Conservation (phyloP, 2,113 vertebrate genomes). For the Elaphurus davidianus region DNA sequence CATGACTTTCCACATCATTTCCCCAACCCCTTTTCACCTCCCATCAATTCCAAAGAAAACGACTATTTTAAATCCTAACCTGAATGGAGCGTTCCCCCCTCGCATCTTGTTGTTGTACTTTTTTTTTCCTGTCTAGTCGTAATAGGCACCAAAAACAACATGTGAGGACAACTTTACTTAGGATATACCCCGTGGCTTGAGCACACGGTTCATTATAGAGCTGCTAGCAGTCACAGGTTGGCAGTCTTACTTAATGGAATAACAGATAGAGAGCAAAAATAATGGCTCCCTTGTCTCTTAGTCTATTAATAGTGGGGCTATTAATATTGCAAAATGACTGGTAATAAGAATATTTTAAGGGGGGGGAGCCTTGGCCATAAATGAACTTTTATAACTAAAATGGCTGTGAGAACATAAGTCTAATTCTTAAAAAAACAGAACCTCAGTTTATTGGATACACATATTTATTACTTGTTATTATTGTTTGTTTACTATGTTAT, state of each 20-base stretch:
- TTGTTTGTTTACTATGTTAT: slow-evolving; percentile 77
- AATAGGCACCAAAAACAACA: slow-evolving; percentile 74
- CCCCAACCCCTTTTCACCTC: slow-evolving; percentile 58
- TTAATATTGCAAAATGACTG: slow-evolving; percentile 79
- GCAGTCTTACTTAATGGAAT: slow-evolving; percentile 77
- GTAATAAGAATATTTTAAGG: slow-evolving; percentile 77
- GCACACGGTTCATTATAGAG: slow-evolving; percentile 59
- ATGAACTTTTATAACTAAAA: slow-evolving; percentile 71
- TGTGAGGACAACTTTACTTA: slow-evolving; percentile 53
- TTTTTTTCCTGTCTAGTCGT: slow-evolving; percentile 74
- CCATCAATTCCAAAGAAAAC: slow-evolving; percentile 57
- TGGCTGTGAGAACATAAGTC: slow-evolving; percentile 47
- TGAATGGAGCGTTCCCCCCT: slow-evolving; percentile 35
- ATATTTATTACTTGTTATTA: slow-evolving; percentile 72
- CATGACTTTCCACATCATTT: slow-evolving; percentile 57
- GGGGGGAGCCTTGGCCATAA: slow-evolving; percentile 66
- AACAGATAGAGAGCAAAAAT: slow-evolving; percentile 77
- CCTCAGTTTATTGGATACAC: slow-evolving; percentile 49
- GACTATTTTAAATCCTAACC: slow-evolving; percentile 59
- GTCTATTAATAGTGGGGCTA: slow-evolving; percentile 79
- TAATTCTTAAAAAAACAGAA: slow-evolving; percentile 71
- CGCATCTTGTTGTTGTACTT: slow-evolving; percentile 67
- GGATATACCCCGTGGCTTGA: slow-evolving; percentile 50
- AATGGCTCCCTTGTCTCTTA: slow-evolving; percentile 78
- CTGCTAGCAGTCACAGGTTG: slow-evolving; percentile 51